Evolutionary conservation across 2,888 invertebrate genomes (phyloP).

Genomic region (Caenorhabditis sp.): DNA sequence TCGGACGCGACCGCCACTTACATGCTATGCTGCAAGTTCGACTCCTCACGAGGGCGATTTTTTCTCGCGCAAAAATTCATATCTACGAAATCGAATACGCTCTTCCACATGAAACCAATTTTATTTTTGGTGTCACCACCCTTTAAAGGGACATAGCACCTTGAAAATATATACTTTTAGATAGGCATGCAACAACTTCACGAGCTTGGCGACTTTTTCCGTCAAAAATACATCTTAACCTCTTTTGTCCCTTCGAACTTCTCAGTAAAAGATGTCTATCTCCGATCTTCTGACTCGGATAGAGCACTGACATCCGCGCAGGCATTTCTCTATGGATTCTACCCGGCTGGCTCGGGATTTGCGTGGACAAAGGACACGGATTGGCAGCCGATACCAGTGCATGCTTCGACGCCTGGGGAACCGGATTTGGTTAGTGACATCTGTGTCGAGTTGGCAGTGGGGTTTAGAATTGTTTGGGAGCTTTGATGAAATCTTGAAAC

Average conservation of each 20-base stretch:
- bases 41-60: too few relatives aligned
- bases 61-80: not conserved
- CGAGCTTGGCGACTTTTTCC: slow-evolving; percentile 58
- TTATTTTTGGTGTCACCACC: not conserved
- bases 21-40: too few relatives aligned
- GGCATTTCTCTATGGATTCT: slow-evolving; percentile 83
- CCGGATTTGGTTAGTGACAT: slow-evolving; percentile 49
- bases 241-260: slow-evolving; percentile 37
- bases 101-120: not conserved
- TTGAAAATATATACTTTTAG: slow-evolving; percentile 52
- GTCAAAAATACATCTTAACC: slow-evolving; percentile 45
- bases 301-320: slow-evolving; percentile 81
- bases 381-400: slow-evolving; percentile 63
- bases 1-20: too few relatives aligned
- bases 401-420: slow-evolving; percentile 44
- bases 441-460: not conserved
- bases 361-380: slow-evolving; percentile 27
- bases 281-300: slow-evolving; percentile 71
- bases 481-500: too few relatives aligned
- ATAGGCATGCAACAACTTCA: slow-evolving; percentile 58
- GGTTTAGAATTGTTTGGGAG: too few relatives aligned
- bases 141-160: not conserved
- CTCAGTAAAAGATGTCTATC: slow-evolving; percentile 54
- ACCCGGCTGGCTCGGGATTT: slow-evolving; percentile 71
- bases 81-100: not conserved